Base-by-base conservation (phyloP, 2,113 vertebrate species). In the Ailurus styani region DNA sequence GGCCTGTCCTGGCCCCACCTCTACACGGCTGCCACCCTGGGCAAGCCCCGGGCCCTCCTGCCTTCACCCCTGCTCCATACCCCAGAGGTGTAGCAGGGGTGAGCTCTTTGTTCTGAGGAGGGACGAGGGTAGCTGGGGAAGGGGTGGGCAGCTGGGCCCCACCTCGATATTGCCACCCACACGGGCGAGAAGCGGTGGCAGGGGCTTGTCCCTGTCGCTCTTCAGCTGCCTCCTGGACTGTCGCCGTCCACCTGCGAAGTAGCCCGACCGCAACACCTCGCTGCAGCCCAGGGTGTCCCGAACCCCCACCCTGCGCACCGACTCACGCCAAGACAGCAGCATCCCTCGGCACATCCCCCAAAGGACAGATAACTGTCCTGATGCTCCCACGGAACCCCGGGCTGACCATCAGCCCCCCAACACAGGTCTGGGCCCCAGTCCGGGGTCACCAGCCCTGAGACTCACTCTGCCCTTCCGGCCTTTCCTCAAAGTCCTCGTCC, bases 101-200 rank as follows among this genome's bases (percentile, higher is more conserved):
- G 52, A 60, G 23, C 18, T 57, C 57, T 45, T 9, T 79, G 60
- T 31, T 79, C 82, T 27, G 4, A 50, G 73, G 8, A 29, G 31
- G n/a, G 40, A 6, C 9, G 47, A 37, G 2, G 34, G 3, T 54
- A 52, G 3, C 42, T 70, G 12, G 42, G 20, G 5, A 42, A 40
- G 45, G 0, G 8, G 40, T 31, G 21, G 15, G 3, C 15, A 34
- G 1, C 15, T 0, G 0, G 40, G 47, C 11, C 97, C 98, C 98
- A 99, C 99, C 99, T 99, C 99, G 0, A 99, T 99, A 83, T 99
- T 99, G 64, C 99, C 99, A 21, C 99, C 99, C 0, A 99, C 99
- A 42, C 99, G 99, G 2, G 99, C 99, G 92, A 99, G 99, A 70
- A 99, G 98, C 8, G 99, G 99, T 0, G 99, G 99, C 66, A 99